Conservation (phyloP, 2,797 vertebrate species). For the Phyllotis vaccarum region DNA sequence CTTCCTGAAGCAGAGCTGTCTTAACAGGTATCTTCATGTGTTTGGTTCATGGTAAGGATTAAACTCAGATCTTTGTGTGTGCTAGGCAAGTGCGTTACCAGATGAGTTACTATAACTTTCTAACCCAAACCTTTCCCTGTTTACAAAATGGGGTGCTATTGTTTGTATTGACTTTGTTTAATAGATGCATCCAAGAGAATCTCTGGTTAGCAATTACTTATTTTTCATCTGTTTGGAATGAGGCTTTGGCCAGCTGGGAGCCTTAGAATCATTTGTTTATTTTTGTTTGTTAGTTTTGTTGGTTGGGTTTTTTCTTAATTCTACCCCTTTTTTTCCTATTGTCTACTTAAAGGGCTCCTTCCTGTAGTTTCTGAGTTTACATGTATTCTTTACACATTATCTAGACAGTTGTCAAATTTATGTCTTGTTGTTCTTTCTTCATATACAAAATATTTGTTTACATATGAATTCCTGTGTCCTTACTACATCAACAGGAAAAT, state of each 20-base stretch:
- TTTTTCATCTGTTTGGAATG: slow-evolving; percentile 29
- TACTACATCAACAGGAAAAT: slow-evolving; percentile 39
- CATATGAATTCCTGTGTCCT: slow-evolving; percentile 2
- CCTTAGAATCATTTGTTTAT: not conserved
- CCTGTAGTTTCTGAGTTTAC: slow-evolving; percentile 16
- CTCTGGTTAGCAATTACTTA: not conserved
- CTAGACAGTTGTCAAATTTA: slow-evolving; percentile 46
- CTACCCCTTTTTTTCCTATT: not conserved
- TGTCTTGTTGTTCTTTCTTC: slow-evolving; percentile 20
- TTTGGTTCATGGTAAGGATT: not conserved
- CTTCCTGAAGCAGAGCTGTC: not conserved
- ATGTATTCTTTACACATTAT: slow-evolving; percentile 38
- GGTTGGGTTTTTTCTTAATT: not conserved
- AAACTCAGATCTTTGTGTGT: not conserved
- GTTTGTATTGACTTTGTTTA: slow-evolving; percentile 42
- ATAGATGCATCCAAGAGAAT: not conserved
- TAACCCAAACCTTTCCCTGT: not conserved
- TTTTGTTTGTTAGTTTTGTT: not conserved
- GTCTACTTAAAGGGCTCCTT: not conserved
- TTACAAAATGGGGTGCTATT: not conserved
- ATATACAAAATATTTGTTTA: slow-evolving; percentile 46
- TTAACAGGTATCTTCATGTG: not conserved
- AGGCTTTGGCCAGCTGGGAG: not conserved
- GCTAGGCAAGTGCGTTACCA: not conserved
- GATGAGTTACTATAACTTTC: not conserved